These are phyloP conservation scores for Sebastes glaucus DNA, from an alignment of 2,797 vertebrate genomes.

Conservation along the genomic window DNA sequence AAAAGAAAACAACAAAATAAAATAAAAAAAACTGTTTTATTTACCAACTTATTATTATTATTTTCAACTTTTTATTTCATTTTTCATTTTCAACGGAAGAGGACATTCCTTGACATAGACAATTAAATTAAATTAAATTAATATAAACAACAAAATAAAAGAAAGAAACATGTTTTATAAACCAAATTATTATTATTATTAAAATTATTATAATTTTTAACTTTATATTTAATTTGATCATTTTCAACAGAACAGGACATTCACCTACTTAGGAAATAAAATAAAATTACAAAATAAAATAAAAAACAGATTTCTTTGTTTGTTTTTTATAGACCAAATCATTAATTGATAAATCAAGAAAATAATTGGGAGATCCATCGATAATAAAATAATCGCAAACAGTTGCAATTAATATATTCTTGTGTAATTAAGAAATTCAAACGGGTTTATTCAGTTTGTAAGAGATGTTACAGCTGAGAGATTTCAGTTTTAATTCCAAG, in stretches of 20 bases:
- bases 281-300: neutral
- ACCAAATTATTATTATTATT: neutral
- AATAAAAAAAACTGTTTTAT: too few relatives aligned
- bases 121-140: accelerated
- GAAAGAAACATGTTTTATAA: neutral
- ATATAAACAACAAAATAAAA: neutral
- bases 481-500: conserved; percentile 1
- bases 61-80: too few relatives aligned
- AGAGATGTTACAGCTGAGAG: neutral
- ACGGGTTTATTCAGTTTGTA: accelerated
- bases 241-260: too few relatives aligned
- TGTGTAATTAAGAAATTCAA: neutral
- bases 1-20: too few relatives aligned
- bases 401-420: neutral
- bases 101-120: too few relatives aligned
- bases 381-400: neutral
- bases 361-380: accelerated
- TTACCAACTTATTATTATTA: too few relatives aligned
- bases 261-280: too few relatives aligned
- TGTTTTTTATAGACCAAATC: neutral
- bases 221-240: too few relatives aligned
- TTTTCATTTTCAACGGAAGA: too few relatives aligned
- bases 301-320: neutral
- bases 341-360: neutral
- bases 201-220: neutral